Base-by-base conservation (phyloP, 1,140 invertebrate species). In the Cotesia typhae region DNA sequence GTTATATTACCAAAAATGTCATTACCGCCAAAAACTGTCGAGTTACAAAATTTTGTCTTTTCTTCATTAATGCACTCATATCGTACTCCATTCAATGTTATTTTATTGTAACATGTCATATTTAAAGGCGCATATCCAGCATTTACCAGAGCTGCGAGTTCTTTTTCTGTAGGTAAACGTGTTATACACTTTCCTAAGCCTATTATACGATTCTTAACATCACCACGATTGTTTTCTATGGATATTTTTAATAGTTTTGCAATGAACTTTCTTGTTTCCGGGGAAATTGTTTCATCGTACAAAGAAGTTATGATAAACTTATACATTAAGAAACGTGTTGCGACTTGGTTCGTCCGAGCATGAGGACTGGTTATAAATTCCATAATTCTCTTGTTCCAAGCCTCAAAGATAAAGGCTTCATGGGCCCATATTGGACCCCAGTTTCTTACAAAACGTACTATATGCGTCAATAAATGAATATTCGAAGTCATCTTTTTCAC, bases 391-490 rank as follows among this genome's bases (percentile, higher is more conserved):
- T 20, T 20, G 20, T 20, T 20, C 20, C 20, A 20, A 20, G 20
- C 20, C 20, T 20, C 20, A 20, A 20, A 20, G 20, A 20, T 20
- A 20, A 20, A 20, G 20, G 20, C 20, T 20, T 20, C 20, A 20
- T 41, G 38, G 6, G 5, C 38, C 38, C 38, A 41, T 41, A 41
- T 4, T 41, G 38, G 38, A 20, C 20, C 20, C 20, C 20, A 20
- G 20, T 20, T 20, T 20, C 5, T 6, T 41, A 41, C 38, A 41
- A 68, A 67, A 12, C 71, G 57, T 10, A 28, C 9, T 57, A 71
- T 57, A 71, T 78, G 76, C 35, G 60, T 12, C 28, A 78, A 3
- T 60, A 73, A 69, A 55, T 78, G 75, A 3, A 78, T 35, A 64
- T 76, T 76, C 17, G 52, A 76, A n/a, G 63, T 60, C 74, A 75